A percentile compares a stretch with the other conserved stretches of the same genome.
Evolutionary conservation across 2,797 vertebrate species (phyloP).

Genomic region (Hemibagrus guttatus): DNA sequence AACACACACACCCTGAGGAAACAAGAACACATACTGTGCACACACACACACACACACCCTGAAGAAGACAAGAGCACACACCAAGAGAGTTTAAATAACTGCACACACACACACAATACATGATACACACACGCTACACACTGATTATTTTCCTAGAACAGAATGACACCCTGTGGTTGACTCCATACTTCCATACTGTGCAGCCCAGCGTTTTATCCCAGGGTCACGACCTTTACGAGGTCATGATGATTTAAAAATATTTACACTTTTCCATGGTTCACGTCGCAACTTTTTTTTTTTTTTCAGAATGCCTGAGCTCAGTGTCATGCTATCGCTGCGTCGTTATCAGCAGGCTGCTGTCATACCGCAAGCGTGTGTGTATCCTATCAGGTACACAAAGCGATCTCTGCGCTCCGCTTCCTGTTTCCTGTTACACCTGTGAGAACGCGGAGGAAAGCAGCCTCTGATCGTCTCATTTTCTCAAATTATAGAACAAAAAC

Average conservation of each 20-base stretch:
- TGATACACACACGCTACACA: neutral
- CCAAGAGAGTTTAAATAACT: neutral
- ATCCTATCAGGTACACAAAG: neutral
- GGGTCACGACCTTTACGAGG: too few species aligned
- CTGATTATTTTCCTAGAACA: too few species aligned
- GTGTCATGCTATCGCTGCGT: too few species aligned
- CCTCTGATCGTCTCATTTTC: neutral
- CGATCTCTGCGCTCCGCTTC: neutral
- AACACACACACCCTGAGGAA: neutral
- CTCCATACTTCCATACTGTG: too few species aligned
- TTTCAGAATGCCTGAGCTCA: too few species aligned
- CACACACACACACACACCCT: slow-evolving; percentile 9
- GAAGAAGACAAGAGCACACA: neutral
- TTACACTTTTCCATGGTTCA: too few species aligned
- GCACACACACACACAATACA: too few species aligned
- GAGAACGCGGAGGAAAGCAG: neutral
- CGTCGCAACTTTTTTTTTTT: too few species aligned
- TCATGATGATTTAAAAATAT: too few species aligned
- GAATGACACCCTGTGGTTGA: neutral
- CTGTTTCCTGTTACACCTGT: neutral
- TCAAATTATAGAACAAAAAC: too few species aligned
- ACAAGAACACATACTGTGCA: neutral
- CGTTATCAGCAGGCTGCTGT: neutral
- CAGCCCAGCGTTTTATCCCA: too few species aligned
- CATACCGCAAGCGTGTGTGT: neutral